A percentile compares a stretch with the other conserved stretches of the same genome.
phyloP scores from a whole-genome alignment of 2,888 invertebrate species.

The Emesis furor region DNA sequence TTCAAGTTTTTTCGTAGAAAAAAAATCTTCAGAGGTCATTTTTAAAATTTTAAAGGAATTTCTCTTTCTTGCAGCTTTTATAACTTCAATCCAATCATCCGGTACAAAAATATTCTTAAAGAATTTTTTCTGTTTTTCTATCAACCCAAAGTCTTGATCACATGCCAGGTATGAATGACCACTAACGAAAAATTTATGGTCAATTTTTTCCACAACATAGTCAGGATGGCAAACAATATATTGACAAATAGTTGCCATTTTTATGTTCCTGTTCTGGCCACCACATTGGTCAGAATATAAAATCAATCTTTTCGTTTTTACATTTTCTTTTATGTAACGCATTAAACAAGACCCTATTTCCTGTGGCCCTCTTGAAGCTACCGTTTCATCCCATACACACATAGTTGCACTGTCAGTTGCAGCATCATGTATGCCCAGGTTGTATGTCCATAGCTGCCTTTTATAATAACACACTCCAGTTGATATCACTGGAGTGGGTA shows the following conservation, averaged over 20 bases:
- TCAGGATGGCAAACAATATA: conserved; percentile 55
- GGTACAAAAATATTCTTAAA: conserved; percentile 69
- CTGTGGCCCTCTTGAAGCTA: neutral
- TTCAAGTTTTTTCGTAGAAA: conserved; percentile 65
- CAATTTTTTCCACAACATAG: conserved; percentile 61
- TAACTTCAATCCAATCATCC: conserved; percentile 66
- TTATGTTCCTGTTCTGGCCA: conserved; percentile 76
- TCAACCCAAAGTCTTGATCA: conserved; percentile 53
- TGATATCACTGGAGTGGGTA: conserved; percentile 60
- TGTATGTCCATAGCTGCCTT: conserved; percentile 56
- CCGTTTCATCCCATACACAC: neutral
- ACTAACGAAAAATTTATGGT: conserved; percentile 73
- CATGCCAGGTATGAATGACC: conserved; percentile 75
- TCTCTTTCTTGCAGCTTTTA: conserved; percentile 59
- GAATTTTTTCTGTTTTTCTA: conserved; percentile 70
- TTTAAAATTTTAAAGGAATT: conserved; percentile 64
- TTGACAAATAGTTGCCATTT: conserved; percentile 70
- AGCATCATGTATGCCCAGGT: conserved; percentile 27
- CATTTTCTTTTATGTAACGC: conserved; percentile 54
- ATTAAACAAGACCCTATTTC: neutral
- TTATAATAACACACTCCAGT: conserved; percentile 72
- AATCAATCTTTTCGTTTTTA: conserved; percentile 66
- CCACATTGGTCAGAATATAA: conserved; percentile 72
- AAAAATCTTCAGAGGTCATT: conserved; percentile 60
- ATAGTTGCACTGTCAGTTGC: conserved; percentile 11